These are phyloP conservation scores for Heliothis peltigera DNA, from an alignment of 2,888 invertebrate genomes.

Conservation along the genomic window DNA sequence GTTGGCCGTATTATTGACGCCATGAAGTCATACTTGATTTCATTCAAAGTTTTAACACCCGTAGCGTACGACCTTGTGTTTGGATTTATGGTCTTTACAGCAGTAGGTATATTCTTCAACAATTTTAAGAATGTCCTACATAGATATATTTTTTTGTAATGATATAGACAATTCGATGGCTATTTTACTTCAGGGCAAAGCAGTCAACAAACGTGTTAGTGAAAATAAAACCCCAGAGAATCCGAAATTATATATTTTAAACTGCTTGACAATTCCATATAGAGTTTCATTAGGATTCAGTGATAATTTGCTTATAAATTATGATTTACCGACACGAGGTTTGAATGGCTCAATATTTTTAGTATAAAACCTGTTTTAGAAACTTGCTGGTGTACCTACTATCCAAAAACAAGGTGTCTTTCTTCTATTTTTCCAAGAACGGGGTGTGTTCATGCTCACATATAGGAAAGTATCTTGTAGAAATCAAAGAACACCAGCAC, in stretches of 20 bases:
- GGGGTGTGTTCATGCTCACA: too few species aligned
- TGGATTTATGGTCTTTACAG: conserved; percentile 15
- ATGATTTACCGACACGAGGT: not conserved
- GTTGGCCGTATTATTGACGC: conserved; percentile 47
- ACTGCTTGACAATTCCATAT: not conserved
- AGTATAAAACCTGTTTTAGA: not conserved
- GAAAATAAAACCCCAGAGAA: not conserved
- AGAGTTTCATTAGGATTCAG: not conserved
- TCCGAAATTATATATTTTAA: not conserved
- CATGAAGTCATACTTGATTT: conserved; percentile 66
- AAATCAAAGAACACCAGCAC: too few species aligned
- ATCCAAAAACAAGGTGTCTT: not conserved
- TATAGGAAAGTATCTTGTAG: too few species aligned
- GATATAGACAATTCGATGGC: not conserved
- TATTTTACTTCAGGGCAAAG: not conserved
- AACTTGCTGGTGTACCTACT: not conserved
- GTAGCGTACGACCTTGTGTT: conserved; percentile 43
- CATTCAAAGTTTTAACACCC: conserved; percentile 54
- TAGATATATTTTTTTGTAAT: not conserved
- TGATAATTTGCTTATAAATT: conserved; percentile 1
- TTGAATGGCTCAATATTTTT: not conserved
- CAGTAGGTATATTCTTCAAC: conserved; percentile 7
- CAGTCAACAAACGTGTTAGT: not conserved
- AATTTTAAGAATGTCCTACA: not conserved
- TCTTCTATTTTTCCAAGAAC: too few species aligned